phyloP scores from a whole-genome alignment of 30 jellyfish, hydroid and myxozoan genomes.

The Catostylus mosaicus region DNA sequence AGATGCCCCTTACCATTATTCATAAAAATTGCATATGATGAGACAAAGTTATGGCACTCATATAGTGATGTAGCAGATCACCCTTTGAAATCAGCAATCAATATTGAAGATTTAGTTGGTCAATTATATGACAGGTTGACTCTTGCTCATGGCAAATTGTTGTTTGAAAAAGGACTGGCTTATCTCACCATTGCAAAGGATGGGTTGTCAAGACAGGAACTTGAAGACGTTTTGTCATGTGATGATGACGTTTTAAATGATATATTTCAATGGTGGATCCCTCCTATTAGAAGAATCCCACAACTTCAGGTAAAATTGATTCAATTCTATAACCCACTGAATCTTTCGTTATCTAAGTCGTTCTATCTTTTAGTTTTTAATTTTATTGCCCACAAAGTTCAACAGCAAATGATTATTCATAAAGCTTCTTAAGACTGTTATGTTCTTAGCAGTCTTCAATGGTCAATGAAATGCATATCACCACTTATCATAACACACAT shows the following conservation, averaged over 20 bases:
- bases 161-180: conserved; percentile 40
- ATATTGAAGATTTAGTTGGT: conserved; percentile 18
- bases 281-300: conserved; percentile 47
- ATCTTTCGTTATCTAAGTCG: not conserved
- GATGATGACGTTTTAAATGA: conserved; percentile 43
- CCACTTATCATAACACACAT: too few relatives aligned
- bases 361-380: not conserved
- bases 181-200: conserved; percentile 44
- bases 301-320: conserved; percentile 32
- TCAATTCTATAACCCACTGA: too few relatives aligned
- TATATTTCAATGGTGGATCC: conserved; percentile 59
- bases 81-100: conserved; percentile 13
- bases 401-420: too few relatives aligned
- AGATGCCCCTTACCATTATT: conserved; percentile 46
- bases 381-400: not conserved
- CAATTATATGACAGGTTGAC: conserved; percentile 18
- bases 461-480: too few relatives aligned
- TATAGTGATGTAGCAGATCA: conserved; percentile 13
- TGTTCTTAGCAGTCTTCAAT: too few relatives aligned
- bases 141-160: conserved; percentile 21
- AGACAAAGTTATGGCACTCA: conserved; percentile 36
- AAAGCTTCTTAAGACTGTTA: too few relatives aligned
- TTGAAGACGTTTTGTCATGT: conserved; percentile 47
- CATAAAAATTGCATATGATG: conserved; percentile 38
- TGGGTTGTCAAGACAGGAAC: conserved; percentile 47